Conservation (phyloP, 2,113 vertebrate species). For the Drymodes brunneopygia region DNA sequence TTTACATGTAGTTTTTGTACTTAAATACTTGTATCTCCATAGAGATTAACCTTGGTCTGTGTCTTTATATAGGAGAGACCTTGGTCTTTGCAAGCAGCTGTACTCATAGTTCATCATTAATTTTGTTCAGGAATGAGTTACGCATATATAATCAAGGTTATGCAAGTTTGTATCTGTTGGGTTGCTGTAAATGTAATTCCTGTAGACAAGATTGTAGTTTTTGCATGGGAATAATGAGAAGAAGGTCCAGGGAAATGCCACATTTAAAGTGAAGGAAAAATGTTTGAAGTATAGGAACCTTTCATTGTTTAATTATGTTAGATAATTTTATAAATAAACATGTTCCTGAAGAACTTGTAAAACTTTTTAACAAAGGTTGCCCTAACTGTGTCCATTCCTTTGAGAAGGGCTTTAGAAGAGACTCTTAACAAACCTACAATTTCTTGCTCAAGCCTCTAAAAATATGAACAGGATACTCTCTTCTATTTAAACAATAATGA, state of each 20-base stretch:
- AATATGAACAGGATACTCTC: constrained; percentile 18
- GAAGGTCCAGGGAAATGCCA: not conserved
- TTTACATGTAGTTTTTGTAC: not conserved
- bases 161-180: not conserved
- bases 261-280: not conserved
- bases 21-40: not conserved
- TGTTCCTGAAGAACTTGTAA: not conserved
- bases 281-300: not conserved
- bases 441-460: not conserved
- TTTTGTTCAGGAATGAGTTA: not conserved
- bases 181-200: not conserved
- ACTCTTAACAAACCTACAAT: not conserved
- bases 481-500: constrained; percentile 8
- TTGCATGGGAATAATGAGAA: not conserved
- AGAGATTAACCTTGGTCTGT: not conserved
- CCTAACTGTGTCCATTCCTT: not conserved
- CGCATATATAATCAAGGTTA: not conserved
- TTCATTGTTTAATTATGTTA: not conserved
- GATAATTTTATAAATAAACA: not conserved
- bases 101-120: not conserved
- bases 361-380: not conserved
- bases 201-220: not conserved
- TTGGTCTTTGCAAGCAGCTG: not conserved
- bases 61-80: not conserved
- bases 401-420: not conserved